Base-by-base conservation (phyloP, 2,113 vertebrate species). In the Neolamprologus devosi region DNA sequence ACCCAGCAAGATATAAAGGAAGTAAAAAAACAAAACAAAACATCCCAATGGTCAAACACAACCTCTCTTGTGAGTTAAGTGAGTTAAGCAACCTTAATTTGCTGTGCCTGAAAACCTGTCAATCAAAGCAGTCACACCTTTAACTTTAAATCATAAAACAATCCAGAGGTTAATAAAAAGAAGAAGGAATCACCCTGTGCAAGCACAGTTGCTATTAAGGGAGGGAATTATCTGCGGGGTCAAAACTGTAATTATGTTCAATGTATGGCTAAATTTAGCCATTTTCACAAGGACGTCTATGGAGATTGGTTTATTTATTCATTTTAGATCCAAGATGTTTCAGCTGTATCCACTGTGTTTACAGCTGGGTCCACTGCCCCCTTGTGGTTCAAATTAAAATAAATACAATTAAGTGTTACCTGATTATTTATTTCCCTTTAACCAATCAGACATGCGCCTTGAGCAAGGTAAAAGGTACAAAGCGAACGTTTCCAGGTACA, bases 31-130 rank as follows among this genome's bases (percentile, higher is more conserved):
- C 3, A 30, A 4, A 3, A 35, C 17, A 19, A 63, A 73, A 45
- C 37, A 42, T 17, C 37, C n/a, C 0, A 73, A 73, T 26, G 3
- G 37, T 40, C 35, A 68, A 68, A 40, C 63, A 73, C 65, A 17
- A 14, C 40, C 12, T 2, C 2, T 42, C 13, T 28, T 28, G 23
- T 16, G 7, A 16, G 23, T 37, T 35, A 65, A 35, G 19, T 65
- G 58, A 35, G 30, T 13, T 37, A 6, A 40, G 37, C 63, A 40
- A 23, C 19, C 19, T 37, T 21, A 23, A 70, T 23, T 70, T 70
- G 35, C 13, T 45, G 0, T 45, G 21, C 13, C 0, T 42, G 65
- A 70, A 70, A 16, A 73, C 21, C 13, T 73, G 65, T 45, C 37
- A 2, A 16, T 73, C 37, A 73, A 0, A 42, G n/a, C 35, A 70